These are phyloP conservation scores for Orius laevigatus DNA, from an alignment of 1,140 invertebrate species.

Conservation along the genomic window DNA sequence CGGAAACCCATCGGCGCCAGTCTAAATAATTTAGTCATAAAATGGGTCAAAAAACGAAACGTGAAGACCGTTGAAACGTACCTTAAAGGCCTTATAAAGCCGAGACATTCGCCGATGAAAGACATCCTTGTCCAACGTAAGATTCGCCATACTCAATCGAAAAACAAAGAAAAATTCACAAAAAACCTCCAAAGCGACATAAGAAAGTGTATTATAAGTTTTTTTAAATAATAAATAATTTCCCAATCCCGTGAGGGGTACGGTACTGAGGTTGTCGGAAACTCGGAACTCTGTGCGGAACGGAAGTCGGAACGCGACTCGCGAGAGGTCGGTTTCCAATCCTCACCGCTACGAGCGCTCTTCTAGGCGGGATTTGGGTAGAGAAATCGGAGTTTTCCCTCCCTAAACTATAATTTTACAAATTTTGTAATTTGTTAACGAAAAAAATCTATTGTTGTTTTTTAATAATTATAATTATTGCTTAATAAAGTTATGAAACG, in stretches of 20 bases:
- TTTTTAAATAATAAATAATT: slow-evolving; percentile 1
- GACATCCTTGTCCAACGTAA: slow-evolving; percentile 74
- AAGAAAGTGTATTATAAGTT: not conserved
- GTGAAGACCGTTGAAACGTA: slow-evolving; percentile 29
- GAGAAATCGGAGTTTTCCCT: no score
- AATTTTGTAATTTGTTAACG: no score
- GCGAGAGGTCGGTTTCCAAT: no score
- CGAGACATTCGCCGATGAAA: slow-evolving; percentile 79
- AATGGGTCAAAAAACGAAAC: not conserved
- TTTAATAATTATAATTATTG: no score
- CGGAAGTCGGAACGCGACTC: not conserved
- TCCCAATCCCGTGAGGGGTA: not conserved
- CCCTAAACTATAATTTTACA: no score
- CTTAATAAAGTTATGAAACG: no score
- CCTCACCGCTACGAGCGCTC: no score
- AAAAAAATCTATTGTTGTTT: no score
- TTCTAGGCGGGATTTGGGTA: no score
- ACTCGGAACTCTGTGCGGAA: not conserved
- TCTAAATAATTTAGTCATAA: no score
- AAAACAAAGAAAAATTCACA: not conserved
- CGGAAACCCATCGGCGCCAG: slow-evolving; percentile 44
- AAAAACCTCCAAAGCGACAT: not conserved
- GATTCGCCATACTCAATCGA: slow-evolving; percentile 40
- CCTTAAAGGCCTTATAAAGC: slow-evolving; percentile 80
- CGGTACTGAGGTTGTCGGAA: not conserved